Base-by-base conservation (phyloP, 2,888 invertebrate species). In the Mamestra brassicae region DNA sequence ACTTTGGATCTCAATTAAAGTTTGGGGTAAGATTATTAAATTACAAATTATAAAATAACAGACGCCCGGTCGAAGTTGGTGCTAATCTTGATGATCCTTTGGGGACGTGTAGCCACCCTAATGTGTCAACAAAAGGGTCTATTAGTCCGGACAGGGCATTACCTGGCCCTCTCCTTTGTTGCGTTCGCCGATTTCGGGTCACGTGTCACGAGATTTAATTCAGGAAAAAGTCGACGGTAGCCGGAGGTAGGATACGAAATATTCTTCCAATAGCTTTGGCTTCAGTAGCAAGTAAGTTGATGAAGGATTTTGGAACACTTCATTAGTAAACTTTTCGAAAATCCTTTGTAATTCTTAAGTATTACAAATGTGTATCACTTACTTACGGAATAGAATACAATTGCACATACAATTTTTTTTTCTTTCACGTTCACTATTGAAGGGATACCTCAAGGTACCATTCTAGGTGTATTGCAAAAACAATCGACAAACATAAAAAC, bases 41-140 rank as follows among this genome's bases (percentile, higher is more conserved):
- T 76, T 71, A 61, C 52, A 81, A 77, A 83, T 80, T 83, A 83
- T 80, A 76, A 76, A 86, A 79, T 73, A 80, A 78, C 71, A 81
- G 54, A 54, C n/a, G 71, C 45, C 26, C 54, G 42, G 42, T 64
- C 47, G 10, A 73, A 83, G 72, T 76, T 76, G 65, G 86, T 84
- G 84, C 52, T 90, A 90, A 91, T 91, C 91, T 86, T 74, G 71
- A 74, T 90, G 88, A 91, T 89, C 91, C 90, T 63, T 74, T 71
- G 50, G 73, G 76, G 67, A 82, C 87, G 88, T 86, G 90, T 88
- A 78, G 75, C 58, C 76, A 78, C 76, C 81, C 85, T 86, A 87
- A 89, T 87, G 86, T 85, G 80, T 71, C 84, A 82, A 85, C 84
- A 81, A 82, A 86, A 84, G 81, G 83, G 86, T 75, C 80, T 86